Percentiles rank a stretch among this genome's conserved stretches.
Conservation (phyloP, 1,140 invertebrate species). For the Drosophila punjabiensis region DNA sequence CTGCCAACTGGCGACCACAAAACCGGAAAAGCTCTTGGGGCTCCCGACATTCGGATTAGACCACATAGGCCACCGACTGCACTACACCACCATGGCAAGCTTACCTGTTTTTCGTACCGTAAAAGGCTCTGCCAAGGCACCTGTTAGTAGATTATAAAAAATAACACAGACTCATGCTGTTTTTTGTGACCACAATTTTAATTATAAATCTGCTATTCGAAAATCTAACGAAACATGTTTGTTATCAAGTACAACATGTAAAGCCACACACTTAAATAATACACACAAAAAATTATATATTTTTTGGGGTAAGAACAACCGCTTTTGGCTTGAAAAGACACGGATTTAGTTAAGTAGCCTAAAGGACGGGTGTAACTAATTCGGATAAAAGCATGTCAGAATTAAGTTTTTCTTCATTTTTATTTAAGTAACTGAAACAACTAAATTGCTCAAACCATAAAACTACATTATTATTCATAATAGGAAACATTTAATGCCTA, state of each 20-base stretch:
- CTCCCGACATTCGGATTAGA: slow-evolving; percentile 22
- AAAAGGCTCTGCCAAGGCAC: slow-evolving; percentile 65
- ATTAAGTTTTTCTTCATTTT: no score
- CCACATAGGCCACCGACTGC: slow-evolving; percentile 29
- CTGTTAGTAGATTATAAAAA: slow-evolving; percentile 11
- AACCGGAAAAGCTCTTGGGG: slow-evolving; percentile 61
- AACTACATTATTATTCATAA: neutral
- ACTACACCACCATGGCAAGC: slow-evolving; percentile 2
- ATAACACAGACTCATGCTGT: neutral
- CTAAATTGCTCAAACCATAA: no score
- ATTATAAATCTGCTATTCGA: neutral
- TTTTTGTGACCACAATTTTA: neutral
- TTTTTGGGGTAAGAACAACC: neutral
- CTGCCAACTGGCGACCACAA: slow-evolving; percentile 26
- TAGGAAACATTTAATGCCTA: neutral
- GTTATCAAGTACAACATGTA: neutral
- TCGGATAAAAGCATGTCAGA: neutral
- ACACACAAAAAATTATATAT: neutral
- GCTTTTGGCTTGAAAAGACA: no score
- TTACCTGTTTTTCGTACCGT: slow-evolving; percentile 56
- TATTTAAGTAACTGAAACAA: neutral
- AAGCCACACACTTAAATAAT: neutral
- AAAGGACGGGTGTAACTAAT: no score
- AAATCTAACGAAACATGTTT: neutral
- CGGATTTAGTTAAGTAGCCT: neutral